Evolutionary conservation across 2,888 invertebrate species (phyloP).

Genomic region (Diachrysia chrysitis): DNA sequence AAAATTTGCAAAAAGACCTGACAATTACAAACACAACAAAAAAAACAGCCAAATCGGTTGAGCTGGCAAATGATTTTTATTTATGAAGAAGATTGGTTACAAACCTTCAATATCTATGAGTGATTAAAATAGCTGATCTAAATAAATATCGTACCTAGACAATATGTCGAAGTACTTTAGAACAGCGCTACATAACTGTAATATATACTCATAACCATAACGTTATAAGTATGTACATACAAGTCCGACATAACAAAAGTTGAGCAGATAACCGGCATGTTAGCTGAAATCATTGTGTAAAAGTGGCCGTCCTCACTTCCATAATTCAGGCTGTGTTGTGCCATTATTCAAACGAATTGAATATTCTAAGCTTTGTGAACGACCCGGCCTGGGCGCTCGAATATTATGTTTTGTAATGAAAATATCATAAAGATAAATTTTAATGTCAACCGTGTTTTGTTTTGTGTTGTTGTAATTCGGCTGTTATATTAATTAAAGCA

Average conservation of each 20-base stretch:
- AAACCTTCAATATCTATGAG: too few relatives aligned
- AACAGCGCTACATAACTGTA: background rate
- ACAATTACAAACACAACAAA: too few relatives aligned
- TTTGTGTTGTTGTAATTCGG: slow-evolving; percentile 31
- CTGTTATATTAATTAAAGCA: background rate
- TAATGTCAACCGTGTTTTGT: slow-evolving; percentile 44
- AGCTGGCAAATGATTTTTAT: too few relatives aligned
- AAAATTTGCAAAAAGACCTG: too few relatives aligned
- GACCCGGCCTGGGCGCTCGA: slow-evolving; percentile 30
- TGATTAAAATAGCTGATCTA: too few relatives aligned
- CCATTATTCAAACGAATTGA: slow-evolving; percentile 73
- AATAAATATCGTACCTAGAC: too few relatives aligned
- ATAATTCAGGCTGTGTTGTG: slow-evolving; percentile 68
- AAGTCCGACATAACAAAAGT: slow-evolving; percentile 47
- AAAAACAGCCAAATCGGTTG: too few relatives aligned
- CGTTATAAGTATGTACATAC: background rate
- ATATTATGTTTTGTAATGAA: slow-evolving; percentile 60
- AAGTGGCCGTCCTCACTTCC: slow-evolving; percentile 57
- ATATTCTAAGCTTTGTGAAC: slow-evolving; percentile 66
- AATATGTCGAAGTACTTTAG: too few relatives aligned
- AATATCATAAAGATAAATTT: slow-evolving; percentile 61
- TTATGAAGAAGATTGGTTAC: too few relatives aligned
- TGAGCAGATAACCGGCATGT: slow-evolving; percentile 53
- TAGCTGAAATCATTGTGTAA: slow-evolving; percentile 47
- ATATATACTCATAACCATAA: background rate